A percentile compares a stretch with the other conserved stretches of the same genome.
Evolutionary conservation across 2,888 invertebrate species (phyloP).

Genomic region (Dinocampus coccinellae): DNA sequence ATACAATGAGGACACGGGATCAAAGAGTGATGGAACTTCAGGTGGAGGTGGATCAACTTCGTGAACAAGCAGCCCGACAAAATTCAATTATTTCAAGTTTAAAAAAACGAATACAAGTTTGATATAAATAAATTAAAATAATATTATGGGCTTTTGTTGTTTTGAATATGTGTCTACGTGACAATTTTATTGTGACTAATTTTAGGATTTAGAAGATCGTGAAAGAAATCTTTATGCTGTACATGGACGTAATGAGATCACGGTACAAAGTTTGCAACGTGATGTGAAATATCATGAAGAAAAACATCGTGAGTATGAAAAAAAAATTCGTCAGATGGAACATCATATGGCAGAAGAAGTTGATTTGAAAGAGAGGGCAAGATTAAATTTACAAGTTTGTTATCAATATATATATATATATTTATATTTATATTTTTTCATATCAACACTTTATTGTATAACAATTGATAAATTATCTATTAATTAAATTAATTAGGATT

Average conservation of each 20-base stretch:
- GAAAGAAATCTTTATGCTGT: slow-evolving; percentile 78
- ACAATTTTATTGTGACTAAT: not conserved
- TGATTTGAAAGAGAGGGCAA: slow-evolving; percentile 80
- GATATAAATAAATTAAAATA: slow-evolving; percentile 17
- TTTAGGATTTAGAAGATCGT: slow-evolving; percentile 80
- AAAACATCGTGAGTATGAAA: slow-evolving; percentile 81
- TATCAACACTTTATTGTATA: too few species aligned
- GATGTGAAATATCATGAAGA: slow-evolving; percentile 83
- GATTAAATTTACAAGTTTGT: slow-evolving; percentile 65
- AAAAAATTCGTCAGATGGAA: slow-evolving; percentile 81
- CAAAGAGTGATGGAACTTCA: slow-evolving; percentile 82
- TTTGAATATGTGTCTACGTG: not conserved
- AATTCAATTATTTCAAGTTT: slow-evolving; percentile 84
- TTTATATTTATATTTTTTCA: too few species aligned
- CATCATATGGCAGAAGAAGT: slow-evolving; percentile 80
- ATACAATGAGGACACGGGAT: slow-evolving; percentile 78
- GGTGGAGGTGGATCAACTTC: slow-evolving; percentile 82
- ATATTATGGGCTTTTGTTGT: not conserved
- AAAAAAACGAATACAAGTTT: slow-evolving; percentile 78
- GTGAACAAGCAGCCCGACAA: slow-evolving; percentile 87
- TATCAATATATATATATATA: not conserved
- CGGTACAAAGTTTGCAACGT: slow-evolving; percentile 81
- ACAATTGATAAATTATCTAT: not conserved
- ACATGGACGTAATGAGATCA: slow-evolving; percentile 78
- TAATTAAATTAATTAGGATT: slow-evolving; percentile 73